Percentiles rank a stretch among this genome's conserved stretches.
phyloP scores from a whole-genome alignment of 2,797 vertebrate species.

The Labeo calbasu region DNA sequence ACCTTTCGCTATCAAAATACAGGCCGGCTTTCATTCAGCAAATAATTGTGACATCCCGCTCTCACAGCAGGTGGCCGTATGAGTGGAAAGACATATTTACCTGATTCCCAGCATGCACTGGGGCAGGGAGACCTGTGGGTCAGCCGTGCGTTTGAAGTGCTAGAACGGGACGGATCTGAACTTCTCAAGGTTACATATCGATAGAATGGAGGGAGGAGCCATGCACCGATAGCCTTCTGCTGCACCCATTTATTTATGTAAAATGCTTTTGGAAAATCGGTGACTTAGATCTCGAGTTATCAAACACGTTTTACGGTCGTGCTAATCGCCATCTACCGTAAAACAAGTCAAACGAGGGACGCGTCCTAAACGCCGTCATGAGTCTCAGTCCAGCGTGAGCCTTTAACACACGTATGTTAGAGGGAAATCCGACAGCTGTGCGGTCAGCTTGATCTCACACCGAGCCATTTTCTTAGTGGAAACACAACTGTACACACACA shows the following conservation, averaged over 20 bases:
- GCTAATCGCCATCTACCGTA: background rate
- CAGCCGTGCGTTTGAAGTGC: background rate
- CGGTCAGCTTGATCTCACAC: background rate
- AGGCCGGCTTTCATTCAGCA: background rate
- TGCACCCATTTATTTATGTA: background rate
- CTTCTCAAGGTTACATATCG: slow-evolving; percentile 36
- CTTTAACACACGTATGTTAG: background rate
- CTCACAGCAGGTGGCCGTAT: background rate
- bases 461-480: background rate
- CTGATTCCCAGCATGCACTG: slow-evolving; percentile 16
- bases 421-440: background rate
- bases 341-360: background rate
- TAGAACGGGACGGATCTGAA: background rate
- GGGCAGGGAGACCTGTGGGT: background rate
- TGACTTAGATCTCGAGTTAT: background rate
- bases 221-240: background rate
- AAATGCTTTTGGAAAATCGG: background rate
- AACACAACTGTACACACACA: background rate
- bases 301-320: background rate
- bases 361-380: background rate
- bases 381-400: background rate
- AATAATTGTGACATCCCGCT: slow-evolving; percentile 18
- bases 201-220: slow-evolving; percentile 20
- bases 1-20: slow-evolving; percentile 24
- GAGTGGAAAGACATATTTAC: background rate